A percentile compares a stretch with the other conserved stretches of the same genome.
These are phyloP conservation scores for Catajapyx aquilonaris DNA, from an alignment of 1,140 invertebrate species.

Conservation along the genomic window DNA sequence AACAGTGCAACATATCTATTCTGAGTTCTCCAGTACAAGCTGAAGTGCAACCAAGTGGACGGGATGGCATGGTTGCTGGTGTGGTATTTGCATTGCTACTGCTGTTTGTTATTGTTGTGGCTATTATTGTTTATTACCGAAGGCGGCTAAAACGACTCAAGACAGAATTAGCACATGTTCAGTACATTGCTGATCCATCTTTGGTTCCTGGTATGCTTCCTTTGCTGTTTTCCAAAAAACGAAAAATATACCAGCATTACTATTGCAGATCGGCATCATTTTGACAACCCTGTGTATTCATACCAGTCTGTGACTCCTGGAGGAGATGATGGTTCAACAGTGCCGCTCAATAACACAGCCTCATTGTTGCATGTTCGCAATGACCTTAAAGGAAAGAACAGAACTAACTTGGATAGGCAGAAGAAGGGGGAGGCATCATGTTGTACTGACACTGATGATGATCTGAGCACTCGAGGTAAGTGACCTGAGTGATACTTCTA, in stretches of 20 bases:
- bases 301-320: conserved; percentile 26
- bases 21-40: conserved; percentile 10
- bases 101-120: conserved; percentile 35
- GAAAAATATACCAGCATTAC: conserved; percentile 1
- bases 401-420: conserved; percentile 31
- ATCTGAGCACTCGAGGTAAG: conserved; percentile 24
- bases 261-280: conserved; percentile 56
- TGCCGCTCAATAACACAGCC: conserved; percentile 24
- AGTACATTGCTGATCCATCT: conserved; percentile 63
- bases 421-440: conserved; percentile 23
- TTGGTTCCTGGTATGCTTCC: conserved; percentile 31
- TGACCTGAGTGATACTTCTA: neutral
- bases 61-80: conserved; percentile 32
- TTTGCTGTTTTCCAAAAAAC: neutral
- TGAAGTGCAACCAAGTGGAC: conserved; percentile 8
- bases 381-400: conserved; percentile 37
- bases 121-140: conserved; percentile 51
- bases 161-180: conserved; percentile 64
- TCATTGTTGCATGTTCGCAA: conserved; percentile 32
- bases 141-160: conserved; percentile 55
- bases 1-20: conserved; percentile 26
- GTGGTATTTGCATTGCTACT: conserved; percentile 43
- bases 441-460: conserved; percentile 27
- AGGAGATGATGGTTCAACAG: conserved; percentile 20
- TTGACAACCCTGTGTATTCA: conserved; percentile 80